phyloP scores from a whole-genome alignment of 2,888 invertebrate species.

The Troides oblongomaculatus region DNA sequence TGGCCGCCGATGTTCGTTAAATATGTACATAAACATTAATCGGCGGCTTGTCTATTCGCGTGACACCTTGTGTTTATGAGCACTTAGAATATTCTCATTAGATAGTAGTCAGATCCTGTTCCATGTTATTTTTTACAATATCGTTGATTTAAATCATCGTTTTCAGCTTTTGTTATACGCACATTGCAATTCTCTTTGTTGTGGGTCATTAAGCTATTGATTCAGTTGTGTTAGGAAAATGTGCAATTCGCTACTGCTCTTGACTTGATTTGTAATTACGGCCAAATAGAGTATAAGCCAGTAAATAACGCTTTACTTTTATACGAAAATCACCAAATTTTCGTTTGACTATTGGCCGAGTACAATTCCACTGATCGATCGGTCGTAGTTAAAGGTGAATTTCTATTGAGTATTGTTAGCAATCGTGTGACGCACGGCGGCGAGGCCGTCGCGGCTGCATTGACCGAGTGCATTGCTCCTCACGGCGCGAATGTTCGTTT shows the following conservation, averaged over 20 bases:
- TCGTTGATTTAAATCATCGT: no score
- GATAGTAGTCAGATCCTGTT: background rate
- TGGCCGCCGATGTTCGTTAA: constrained; percentile 12
- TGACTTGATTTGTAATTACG: no score
- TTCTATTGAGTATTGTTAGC: constrained; percentile 35
- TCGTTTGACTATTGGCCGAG: background rate
- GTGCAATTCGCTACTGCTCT: no score
- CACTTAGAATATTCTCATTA: background rate
- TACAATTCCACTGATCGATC: constrained; percentile 10
- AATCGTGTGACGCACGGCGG: constrained; percentile 46
- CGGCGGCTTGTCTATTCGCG: constrained; percentile 5
- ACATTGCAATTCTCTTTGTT: no score
- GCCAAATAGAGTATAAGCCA: no score
- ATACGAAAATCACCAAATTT: no score
- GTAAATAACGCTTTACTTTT: no score
- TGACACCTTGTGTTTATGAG: background rate
- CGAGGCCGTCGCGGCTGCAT: constrained; percentile 43
- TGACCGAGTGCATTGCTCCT: constrained; percentile 42
- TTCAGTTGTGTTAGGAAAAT: no score
- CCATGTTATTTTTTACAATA: no score
- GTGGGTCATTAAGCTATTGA: no score
- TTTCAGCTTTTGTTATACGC: no score
- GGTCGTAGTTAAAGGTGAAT: constrained; percentile 30
- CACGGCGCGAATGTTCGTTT: constrained; percentile 34
- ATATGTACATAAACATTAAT: constrained; percentile 12